Conservation (phyloP, 1,140 invertebrate genomes). For the Anoplolepis gracilipes region DNA sequence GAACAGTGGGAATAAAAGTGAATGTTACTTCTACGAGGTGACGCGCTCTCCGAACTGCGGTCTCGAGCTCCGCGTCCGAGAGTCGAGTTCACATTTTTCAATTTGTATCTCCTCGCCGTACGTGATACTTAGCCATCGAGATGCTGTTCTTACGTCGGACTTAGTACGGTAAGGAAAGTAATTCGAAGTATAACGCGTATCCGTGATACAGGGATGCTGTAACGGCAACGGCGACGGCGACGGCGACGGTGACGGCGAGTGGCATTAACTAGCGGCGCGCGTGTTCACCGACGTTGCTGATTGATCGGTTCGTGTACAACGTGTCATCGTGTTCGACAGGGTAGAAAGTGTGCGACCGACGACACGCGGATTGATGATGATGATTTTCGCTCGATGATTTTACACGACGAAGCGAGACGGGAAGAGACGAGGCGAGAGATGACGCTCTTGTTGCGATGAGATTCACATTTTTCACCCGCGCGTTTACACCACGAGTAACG, state of each 20-base stretch:
- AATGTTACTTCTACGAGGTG: constrained; percentile 26
- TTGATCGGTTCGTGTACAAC: constrained; percentile 36
- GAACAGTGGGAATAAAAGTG: constrained; percentile 13
- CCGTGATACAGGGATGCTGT: not conserved
- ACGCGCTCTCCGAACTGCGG: not conserved
- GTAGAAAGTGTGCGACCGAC: constrained; percentile 26
- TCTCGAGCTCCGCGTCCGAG: constrained; percentile 26
- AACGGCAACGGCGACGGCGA: too few relatives aligned
- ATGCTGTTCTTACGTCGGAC: constrained; percentile 29
- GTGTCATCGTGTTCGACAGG: constrained; percentile 48
- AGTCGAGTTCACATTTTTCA: constrained; percentile 48
- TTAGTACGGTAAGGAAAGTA: not conserved
- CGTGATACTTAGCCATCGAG: not conserved
- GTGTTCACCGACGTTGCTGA: constrained; percentile 30
- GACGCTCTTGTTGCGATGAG: not conserved
- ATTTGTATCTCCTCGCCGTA: constrained; percentile 32
- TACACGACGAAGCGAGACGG: too few relatives aligned
- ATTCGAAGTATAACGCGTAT: not conserved
- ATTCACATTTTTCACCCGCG: constrained; percentile 43
- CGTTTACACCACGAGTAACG: not conserved
- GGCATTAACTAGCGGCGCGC: constrained; percentile 7
- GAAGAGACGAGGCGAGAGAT: too few relatives aligned
- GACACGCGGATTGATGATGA: constrained; percentile 51
- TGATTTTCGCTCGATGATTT: constrained; percentile 28
- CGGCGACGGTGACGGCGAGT: too few relatives aligned